Percentiles rank a stretch among this genome's conserved stretches.
phyloP scores from a whole-genome alignment of 1,140 invertebrate species.

The Acromyrmex echinatior region DNA sequence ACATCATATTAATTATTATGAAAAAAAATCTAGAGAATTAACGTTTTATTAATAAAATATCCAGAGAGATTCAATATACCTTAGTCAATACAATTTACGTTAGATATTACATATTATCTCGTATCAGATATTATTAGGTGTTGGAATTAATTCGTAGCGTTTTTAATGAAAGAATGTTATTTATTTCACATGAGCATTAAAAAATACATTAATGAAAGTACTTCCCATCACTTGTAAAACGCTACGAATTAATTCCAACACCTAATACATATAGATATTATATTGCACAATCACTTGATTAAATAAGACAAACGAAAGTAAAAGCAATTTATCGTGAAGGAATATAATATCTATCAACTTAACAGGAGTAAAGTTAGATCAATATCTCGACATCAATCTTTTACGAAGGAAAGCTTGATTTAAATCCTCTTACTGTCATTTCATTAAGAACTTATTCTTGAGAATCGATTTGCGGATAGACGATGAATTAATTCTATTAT shows the following conservation, averaged over 20 bases:
- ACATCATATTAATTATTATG: background rate
- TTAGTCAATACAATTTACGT: background rate
- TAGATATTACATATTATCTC: background rate
- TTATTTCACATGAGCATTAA: no score
- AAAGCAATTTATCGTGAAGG: conserved; percentile 7
- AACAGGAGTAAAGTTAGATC: conserved; percentile 23
- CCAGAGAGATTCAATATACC: background rate
- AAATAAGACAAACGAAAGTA: background rate
- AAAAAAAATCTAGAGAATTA: background rate
- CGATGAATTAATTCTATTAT: conserved; percentile 45
- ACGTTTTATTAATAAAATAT: background rate
- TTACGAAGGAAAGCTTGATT: conserved; percentile 8
- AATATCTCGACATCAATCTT: conserved; percentile 31
- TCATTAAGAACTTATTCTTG: conserved; percentile 38
- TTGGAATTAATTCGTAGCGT: no score
- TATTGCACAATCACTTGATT: background rate
- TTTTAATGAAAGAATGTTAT: no score
- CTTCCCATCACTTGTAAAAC: no score
- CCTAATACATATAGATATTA: no score
- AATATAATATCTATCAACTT: background rate
- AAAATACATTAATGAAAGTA: no score
- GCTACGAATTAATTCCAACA: no score
- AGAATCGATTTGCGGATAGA: conserved; percentile 25
- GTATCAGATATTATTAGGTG: background rate
- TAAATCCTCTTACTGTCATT: conserved; percentile 46